phyloP scores from a whole-genome alignment of 2,113 vertebrate genomes.

The Dipodomys merriami region DNA sequence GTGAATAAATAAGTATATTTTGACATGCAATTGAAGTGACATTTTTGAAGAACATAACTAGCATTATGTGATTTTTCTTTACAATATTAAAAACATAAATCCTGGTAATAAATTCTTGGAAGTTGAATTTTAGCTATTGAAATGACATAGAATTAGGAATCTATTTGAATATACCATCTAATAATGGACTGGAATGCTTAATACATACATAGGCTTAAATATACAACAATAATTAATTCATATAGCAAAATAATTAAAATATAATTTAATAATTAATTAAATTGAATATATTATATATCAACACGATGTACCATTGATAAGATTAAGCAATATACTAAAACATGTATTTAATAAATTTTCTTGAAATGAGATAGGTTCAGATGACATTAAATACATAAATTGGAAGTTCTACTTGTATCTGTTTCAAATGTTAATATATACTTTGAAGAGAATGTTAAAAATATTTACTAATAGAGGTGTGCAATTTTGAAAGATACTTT shows the following conservation, averaged over 20 bases:
- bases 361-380: background rate
- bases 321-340: slow-evolving; percentile 5
- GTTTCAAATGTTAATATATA: background rate
- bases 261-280: no score
- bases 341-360: background rate
- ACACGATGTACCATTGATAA: background rate
- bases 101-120: slow-evolving; percentile 3
- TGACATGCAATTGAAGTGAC: slow-evolving; percentile 33
- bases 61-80: background rate
- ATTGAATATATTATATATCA: no score
- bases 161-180: background rate
- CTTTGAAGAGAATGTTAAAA: background rate
- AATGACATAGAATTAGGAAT: background rate
- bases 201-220: background rate
- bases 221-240: background rate
- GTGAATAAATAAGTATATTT: slow-evolving; percentile 48
- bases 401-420: background rate
- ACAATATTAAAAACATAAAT: slow-evolving; percentile 47
- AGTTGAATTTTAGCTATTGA: slow-evolving; percentile 30
- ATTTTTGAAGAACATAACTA: slow-evolving; percentile 16
- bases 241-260: no score
- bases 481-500: slow-evolving; percentile 13
- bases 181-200: background rate
- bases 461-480: background rate
- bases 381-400: background rate